Conservation (phyloP, 2,113 vertebrate genomes). For the Raja brachyura region DNA sequence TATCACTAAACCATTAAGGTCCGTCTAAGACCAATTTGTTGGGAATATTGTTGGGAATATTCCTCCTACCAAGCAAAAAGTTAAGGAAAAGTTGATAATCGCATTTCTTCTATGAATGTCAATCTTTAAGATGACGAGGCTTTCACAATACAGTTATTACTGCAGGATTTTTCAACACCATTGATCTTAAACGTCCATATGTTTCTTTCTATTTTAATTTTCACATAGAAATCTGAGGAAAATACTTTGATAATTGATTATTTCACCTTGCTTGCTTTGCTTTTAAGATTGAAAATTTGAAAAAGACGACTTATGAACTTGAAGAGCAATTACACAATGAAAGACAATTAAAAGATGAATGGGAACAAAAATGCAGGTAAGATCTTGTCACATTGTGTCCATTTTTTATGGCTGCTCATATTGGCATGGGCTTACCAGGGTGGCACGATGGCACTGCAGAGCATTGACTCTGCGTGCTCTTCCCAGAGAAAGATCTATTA, state of each 20-base stretch:
- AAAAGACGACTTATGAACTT: conserved; percentile 87
- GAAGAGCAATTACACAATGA: conserved; percentile 93
- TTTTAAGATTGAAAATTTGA: conserved; percentile 85
- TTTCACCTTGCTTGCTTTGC: conserved; percentile 34
- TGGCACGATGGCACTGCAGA: too few species aligned
- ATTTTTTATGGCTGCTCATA: neutral
- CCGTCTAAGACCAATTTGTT: neutral
- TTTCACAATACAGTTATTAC: neutral
- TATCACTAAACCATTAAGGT: neutral
- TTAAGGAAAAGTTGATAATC: neutral
- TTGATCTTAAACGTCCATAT: neutral
- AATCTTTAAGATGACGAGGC: neutral
- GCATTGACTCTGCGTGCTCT: too few species aligned
- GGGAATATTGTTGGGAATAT: neutral
- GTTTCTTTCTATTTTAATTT: neutral
- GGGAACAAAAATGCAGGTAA: conserved; percentile 96
- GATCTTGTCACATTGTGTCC: conserved; percentile 40
- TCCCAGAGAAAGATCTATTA: too few species aligned
- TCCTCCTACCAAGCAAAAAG: too few species aligned
- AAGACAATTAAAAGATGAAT: conserved; percentile 95
- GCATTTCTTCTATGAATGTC: neutral
- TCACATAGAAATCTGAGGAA: neutral
- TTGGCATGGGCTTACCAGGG: too few species aligned
- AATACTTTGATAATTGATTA: neutral
- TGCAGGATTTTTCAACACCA: neutral